Base-by-base conservation (phyloP, 2,888 invertebrate genomes). In the Calameuta filiformis region DNA sequence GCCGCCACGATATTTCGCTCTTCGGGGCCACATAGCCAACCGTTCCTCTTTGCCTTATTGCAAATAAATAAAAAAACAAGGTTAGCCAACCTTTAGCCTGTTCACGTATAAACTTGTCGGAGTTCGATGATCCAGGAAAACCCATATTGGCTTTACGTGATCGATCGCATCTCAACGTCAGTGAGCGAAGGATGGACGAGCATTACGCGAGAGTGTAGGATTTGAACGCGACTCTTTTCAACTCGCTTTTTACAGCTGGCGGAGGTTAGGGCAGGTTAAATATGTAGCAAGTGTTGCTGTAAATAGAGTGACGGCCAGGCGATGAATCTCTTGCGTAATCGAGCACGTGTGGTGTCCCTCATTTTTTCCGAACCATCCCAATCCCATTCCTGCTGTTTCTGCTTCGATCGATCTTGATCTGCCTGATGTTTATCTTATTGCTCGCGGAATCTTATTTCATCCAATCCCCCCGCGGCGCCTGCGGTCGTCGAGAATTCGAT, bases 261-360 rank as follows among this genome's bases (percentile, higher is more conserved):
- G 81, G 87, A 88, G 90, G 88, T 90, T 91, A 90, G 89, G 86
- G 87, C 89, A 86, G 90, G 89, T 90, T 91, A 91, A 90, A 91
- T 91, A 90, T 89, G 90, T 89, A 89, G 85, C 88, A 85, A 85
- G 85, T 87, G 84, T 85, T 80, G 84, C 86, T 90, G 89, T 89
- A 90, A 91, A 90, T 91, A 91, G 87, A 88, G 82, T 88, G 91
- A 91, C 89, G 91, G 89, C 87, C 89, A 84, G 86, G 81, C 83
- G 85, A 83, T 86, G 85, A 83, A 77, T 76, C 84, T 79, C 84
- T 90, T 91, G 89, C 89, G 89, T 87, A 91, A 91, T 84, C 83
- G 85, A 90, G 85, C 91, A 91, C 91, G 90, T 90, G 91, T 85
- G 82, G 79, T 69, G 76, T 33, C 35, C 30, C 3, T 71, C 31